Percentiles rank a stretch among this genome's conserved stretches.
Conservation (phyloP, 2,888 invertebrate genomes). For the Drosophila emarginata region DNA sequence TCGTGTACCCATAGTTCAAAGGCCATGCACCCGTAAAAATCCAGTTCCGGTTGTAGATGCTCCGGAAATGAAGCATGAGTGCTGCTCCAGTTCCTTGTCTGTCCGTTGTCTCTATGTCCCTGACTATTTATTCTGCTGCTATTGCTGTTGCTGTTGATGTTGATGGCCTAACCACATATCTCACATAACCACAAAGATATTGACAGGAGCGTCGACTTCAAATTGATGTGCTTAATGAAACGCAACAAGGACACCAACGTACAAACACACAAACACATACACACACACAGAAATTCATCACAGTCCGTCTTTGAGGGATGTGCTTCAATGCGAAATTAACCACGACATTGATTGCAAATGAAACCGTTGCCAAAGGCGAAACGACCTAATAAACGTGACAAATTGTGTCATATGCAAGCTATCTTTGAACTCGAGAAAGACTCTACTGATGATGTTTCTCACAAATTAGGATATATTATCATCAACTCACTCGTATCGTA, state of each 20-base stretch:
- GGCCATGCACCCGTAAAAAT: conserved; percentile 46
- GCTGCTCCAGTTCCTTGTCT: conserved; percentile 4
- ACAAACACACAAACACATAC: conserved; percentile 1
- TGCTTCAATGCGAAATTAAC: conserved; percentile 60
- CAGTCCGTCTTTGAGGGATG: conserved; percentile 42
- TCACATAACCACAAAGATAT: conserved; percentile 12
- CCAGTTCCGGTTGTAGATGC: conserved; percentile 56
- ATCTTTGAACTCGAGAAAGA: background rate
- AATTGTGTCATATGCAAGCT: conserved; percentile 43
- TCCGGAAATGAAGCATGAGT: conserved; percentile 61
- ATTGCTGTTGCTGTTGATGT: conserved; percentile 1
- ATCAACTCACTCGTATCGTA: too few relatives aligned
- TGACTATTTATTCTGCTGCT: background rate
- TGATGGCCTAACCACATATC: conserved; percentile 30
- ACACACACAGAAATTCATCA: conserved; percentile 24
- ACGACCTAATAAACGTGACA: conserved; percentile 61
- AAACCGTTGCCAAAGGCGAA: conserved; percentile 25
- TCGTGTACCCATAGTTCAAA: conserved; percentile 39
- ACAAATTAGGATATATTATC: background rate
- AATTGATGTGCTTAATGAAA: conserved; percentile 62
- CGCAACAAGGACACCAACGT: conserved; percentile 42
- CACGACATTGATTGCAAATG: conserved; percentile 39
- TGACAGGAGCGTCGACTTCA: conserved; percentile 16
- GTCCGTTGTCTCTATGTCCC: background rate
- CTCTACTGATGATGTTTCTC: background rate